phyloP scores from a whole-genome alignment of 2,888 invertebrate species.

The Onchidella celtica region DNA sequence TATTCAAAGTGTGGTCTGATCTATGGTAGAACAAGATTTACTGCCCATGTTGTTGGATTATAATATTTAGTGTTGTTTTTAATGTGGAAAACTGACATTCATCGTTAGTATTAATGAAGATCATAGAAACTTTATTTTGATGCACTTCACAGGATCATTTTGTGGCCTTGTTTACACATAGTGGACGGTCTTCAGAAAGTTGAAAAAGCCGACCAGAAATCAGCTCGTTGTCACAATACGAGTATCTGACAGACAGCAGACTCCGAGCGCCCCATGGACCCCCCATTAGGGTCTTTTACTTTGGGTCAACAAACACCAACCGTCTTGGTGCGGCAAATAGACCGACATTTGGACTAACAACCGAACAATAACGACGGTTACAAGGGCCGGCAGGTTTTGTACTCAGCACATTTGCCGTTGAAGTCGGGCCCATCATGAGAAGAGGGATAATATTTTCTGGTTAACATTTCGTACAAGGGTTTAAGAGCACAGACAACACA shows the following conservation, averaged over 20 bases:
- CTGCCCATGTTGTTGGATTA: too few relatives aligned
- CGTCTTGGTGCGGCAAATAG: not conserved
- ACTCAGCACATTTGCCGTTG: constrained; percentile 12
- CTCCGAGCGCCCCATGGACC: not conserved
- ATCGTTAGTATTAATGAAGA: too few relatives aligned
- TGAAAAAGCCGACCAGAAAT: too few relatives aligned
- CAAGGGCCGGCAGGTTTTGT: constrained; percentile 9
- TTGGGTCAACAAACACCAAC: constrained; percentile 4
- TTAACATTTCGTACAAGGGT: not conserved
- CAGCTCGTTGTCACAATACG: too few relatives aligned
- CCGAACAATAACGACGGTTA: not conserved
- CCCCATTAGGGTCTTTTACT: not conserved
- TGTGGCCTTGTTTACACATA: too few relatives aligned
- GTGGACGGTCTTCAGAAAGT: too few relatives aligned
- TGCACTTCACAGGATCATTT: too few relatives aligned
- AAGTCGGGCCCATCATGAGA: constrained; percentile 18
- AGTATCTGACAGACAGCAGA: constrained; percentile 5
- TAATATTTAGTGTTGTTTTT: too few relatives aligned
- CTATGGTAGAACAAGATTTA: too few relatives aligned
- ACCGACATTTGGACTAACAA: constrained; percentile 31
- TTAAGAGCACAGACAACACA: not conserved
- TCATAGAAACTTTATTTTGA: too few relatives aligned
- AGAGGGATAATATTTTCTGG: not conserved
- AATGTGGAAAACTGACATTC: too few relatives aligned
- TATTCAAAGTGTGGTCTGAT: too few relatives aligned